These are phyloP conservation scores for Anthophora plumipes DNA, from an alignment of 2,888 invertebrate genomes.

Conservation along the genomic window DNA sequence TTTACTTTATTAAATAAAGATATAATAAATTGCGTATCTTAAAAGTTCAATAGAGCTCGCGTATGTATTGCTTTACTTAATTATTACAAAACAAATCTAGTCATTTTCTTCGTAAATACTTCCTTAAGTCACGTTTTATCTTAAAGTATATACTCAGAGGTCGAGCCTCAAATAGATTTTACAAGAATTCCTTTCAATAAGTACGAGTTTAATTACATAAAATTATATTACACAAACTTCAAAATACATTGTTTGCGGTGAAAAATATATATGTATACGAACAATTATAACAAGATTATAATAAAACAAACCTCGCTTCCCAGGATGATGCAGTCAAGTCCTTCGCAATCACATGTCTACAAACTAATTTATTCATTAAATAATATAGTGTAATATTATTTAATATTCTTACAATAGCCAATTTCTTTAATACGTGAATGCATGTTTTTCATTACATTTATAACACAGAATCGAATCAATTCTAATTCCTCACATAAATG, in stretches of 20 bases:
- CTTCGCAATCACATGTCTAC: conserved; percentile 31
- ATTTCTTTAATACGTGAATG: conserved; percentile 13
- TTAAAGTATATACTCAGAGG: too few relatives aligned
- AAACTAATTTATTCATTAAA: conserved; percentile 10
- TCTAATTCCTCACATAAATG: neutral
- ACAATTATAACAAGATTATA: conserved; percentile 19
- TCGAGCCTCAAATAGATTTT: neutral
- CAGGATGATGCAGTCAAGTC: conserved; percentile 34
- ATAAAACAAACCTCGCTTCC: conserved; percentile 49
- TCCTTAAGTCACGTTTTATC: neutral
- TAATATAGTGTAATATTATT: conserved; percentile 36
- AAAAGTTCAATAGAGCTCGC: neutral
- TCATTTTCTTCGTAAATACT: conserved; percentile 22
- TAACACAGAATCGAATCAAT: neutral
- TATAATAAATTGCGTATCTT: neutral
- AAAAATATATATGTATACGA: conserved; percentile 34
- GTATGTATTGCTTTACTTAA: neutral
- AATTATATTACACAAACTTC: neutral
- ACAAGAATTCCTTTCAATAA: neutral
- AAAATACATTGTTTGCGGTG: conserved; percentile 33
- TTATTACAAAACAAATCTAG: neutral
- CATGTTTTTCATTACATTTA: conserved; percentile 1
- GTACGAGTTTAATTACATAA: neutral
- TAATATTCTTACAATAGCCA: conserved; percentile 27
- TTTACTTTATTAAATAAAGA: neutral